phyloP scores from a whole-genome alignment of 2,888 invertebrate genomes.

The Clusia tigrina region DNA sequence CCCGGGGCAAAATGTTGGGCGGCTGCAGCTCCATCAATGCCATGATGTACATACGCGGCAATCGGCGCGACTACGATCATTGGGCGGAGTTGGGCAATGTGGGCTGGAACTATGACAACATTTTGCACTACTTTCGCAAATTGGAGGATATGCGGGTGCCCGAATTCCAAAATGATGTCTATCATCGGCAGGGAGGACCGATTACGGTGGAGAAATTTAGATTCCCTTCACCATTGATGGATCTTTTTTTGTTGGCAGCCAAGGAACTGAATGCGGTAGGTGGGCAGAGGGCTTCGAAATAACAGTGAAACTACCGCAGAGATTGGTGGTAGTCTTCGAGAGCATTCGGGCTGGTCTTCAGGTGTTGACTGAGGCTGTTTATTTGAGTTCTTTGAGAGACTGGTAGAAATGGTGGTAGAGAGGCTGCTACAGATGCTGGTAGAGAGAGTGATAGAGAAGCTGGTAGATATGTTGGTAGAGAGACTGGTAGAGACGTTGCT shows the following conservation, averaged over 20 bases:
- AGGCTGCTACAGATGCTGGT: too few species aligned
- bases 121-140: slow-evolving; percentile 81
- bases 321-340: too few species aligned
- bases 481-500: too few species aligned
- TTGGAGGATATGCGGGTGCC: slow-evolving; percentile 80
- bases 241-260: slow-evolving; percentile 75
- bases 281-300: neutral
- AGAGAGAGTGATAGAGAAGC: too few species aligned
- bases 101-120: slow-evolving; percentile 81
- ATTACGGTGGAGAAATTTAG: slow-evolving; percentile 77
- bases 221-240: slow-evolving; percentile 74
- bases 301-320: too few species aligned
- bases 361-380: too few species aligned
- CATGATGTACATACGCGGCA: slow-evolving; percentile 88
- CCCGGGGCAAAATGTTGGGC: slow-evolving; percentile 79
- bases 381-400: too few species aligned
- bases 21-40: slow-evolving; percentile 88
- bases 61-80: slow-evolving; percentile 82
- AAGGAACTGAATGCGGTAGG: slow-evolving; percentile 69
- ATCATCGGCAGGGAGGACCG: slow-evolving; percentile 77
- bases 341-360: too few species aligned
- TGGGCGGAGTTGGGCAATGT: slow-evolving; percentile 79
- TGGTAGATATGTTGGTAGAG: too few species aligned
- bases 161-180: slow-evolving; percentile 65
- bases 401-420: too few species aligned